Conservation (phyloP, 2,888 invertebrate genomes). For the Drosophila emarginata region DNA sequence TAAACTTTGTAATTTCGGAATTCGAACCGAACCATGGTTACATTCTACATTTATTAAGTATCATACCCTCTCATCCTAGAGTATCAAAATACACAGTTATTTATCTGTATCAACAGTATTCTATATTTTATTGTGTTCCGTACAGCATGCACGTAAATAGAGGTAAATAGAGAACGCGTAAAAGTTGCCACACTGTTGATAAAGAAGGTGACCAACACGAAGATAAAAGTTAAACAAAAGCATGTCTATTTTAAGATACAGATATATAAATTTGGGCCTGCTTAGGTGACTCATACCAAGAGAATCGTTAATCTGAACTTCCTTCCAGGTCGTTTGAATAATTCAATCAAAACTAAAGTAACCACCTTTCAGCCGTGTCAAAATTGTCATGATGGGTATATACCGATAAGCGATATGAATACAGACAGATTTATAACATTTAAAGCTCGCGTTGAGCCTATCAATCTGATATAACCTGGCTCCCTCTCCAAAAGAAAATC, state of each 20-base stretch:
- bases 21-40: too few species aligned
- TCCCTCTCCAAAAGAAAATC: slow-evolving; percentile 20
- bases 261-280: not conserved
- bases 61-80: not conserved
- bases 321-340: not conserved
- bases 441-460: slow-evolving; percentile 12
- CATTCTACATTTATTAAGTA: too few species aligned
- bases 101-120: slow-evolving; percentile 6
- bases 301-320: too few species aligned
- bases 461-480: slow-evolving; percentile 38
- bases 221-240: not conserved
- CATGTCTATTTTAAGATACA: slow-evolving; percentile 8
- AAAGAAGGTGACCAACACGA: not conserved
- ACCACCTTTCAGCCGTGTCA: slow-evolving; percentile 12
- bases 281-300: not conserved
- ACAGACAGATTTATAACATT: not conserved
- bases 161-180: slow-evolving; percentile 6
- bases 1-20: not conserved
- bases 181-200: slow-evolving; percentile 6
- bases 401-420: not conserved
- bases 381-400: slow-evolving; percentile 8
- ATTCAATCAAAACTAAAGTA: slow-evolving; percentile 7
- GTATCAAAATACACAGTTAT: not conserved
- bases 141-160: slow-evolving; percentile 1
- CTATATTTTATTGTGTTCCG: not conserved